Evolutionary conservation across 2,113 vertebrate genomes (phyloP).

Genomic region (Prunella himalayana): DNA sequence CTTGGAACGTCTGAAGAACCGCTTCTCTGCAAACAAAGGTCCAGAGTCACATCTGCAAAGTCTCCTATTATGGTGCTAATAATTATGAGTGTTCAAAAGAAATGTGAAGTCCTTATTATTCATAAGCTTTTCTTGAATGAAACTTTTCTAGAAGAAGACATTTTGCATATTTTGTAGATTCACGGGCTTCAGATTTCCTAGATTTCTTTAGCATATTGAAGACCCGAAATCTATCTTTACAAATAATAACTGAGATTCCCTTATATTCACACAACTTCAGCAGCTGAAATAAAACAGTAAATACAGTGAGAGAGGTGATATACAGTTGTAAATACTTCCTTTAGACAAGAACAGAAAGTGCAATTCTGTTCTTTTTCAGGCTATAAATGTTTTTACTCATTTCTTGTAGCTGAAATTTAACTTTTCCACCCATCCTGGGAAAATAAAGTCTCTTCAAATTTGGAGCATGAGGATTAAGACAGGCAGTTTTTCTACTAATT

Average conservation of each 20-base stretch:
- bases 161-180: background rate
- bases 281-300: background rate
- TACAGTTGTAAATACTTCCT: background rate
- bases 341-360: background rate
- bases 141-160: background rate
- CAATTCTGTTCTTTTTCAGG: background rate
- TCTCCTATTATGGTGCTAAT: background rate
- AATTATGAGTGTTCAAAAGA: background rate
- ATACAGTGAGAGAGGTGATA: background rate
- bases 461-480: background rate
- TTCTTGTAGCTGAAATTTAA: background rate
- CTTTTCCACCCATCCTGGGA: background rate
- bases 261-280: background rate
- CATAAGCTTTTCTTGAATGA: background rate
- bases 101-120: background rate
- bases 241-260: background rate
- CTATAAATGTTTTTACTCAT: background rate
- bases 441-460: background rate
- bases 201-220: background rate
- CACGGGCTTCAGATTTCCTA: background rate
- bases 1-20: constrained; percentile 76
- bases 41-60: background rate
- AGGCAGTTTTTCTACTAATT: background rate
- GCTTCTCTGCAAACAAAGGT: constrained; percentile 80
- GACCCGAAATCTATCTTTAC: background rate